Base-by-base conservation (phyloP, 2,888 invertebrate genomes). In the Halocaridina rubra region DNA sequence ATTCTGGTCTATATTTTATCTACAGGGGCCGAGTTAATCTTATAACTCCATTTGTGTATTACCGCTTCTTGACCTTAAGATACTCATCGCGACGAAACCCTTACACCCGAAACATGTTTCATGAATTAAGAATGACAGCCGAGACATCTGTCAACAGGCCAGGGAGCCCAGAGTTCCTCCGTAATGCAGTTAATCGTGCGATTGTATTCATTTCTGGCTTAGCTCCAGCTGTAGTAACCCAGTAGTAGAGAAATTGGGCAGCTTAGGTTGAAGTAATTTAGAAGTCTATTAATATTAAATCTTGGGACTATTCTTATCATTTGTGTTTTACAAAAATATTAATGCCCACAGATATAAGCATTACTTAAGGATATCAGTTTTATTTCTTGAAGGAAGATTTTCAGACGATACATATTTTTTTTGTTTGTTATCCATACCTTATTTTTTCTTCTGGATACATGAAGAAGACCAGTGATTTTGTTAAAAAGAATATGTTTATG, bases 71-170 rank as follows among this genome's bases (percentile, higher is more conserved):
- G 90, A 94, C 95, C 86, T 94, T 97, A 91, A 95, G 99, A 87
- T 98, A 99, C 92, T 93, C 95, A 86, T 99, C 99, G 5, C 94
- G 97, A 84, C 94, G 99, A 89, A 99, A 99, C 93, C 98, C 98
- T 0, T 97, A 97, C 92, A 97, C 97, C 80, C 94, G 97, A 90
- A 97, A 95, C 91, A 95, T 97, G 91, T 98, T 98, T 93, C 93
- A 94, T 89, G 98, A 98, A 91, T 92, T 99, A 90, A 93, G 97
- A 88, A 92, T 94, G 88, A 92, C 93, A 0, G 92, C 95, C 8
- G 96, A 96, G 91, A 92, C 93, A 59, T 90, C 94, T 16, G 95
- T 96, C 0, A 91, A 91, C 85, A 93, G 94, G 87, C 94, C 95
- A 24, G 92, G 92, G 61, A 93, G 95, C 90, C 98, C 98, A 0